Evolutionary conservation across 64 coral and sea anemone genomes (phyloP).

Genomic region (Cladopsammia gracilis): DNA sequence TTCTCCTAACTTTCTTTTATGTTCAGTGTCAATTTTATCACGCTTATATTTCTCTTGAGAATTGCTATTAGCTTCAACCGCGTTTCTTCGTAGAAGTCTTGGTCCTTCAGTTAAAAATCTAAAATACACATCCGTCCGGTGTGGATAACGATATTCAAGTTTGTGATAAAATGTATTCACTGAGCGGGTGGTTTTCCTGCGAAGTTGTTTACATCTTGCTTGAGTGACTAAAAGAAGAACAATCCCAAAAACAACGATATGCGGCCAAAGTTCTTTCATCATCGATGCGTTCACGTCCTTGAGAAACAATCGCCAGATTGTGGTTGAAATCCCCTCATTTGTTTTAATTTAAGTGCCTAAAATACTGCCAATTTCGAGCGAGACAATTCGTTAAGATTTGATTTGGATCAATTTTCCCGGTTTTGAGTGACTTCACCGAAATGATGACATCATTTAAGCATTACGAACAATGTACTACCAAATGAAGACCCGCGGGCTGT

Average conservation of each 20-base stretch:
- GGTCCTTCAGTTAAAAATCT: not conserved
- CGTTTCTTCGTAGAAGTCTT: not conserved
- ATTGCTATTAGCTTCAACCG: not conserved
- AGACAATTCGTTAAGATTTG: not conserved
- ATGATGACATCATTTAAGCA: constrained; percentile 3
- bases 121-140: not conserved
- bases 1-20: not conserved
- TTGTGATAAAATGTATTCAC: not conserved
- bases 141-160: not conserved
- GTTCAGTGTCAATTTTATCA: not conserved
- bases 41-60: not conserved
- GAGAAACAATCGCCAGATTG: not conserved
- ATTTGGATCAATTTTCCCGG: not conserved
- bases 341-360: not conserved
- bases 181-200: not conserved
- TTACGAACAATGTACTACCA: constrained; percentile 41
- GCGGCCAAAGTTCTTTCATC: constrained; percentile 18
- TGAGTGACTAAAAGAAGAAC: not conserved
- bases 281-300: not conserved
- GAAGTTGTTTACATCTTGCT: constrained; percentile 30
- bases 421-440: constrained; percentile 34
- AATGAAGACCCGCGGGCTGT: not conserved
- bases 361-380: not conserved
- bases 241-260: not conserved
- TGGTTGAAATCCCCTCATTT: not conserved